Evolutionary conservation across 2,888 invertebrate genomes (phyloP), one percentile per base, ranked within the genome.

Genomic region (Allophyes oxyacanthae): DNA sequence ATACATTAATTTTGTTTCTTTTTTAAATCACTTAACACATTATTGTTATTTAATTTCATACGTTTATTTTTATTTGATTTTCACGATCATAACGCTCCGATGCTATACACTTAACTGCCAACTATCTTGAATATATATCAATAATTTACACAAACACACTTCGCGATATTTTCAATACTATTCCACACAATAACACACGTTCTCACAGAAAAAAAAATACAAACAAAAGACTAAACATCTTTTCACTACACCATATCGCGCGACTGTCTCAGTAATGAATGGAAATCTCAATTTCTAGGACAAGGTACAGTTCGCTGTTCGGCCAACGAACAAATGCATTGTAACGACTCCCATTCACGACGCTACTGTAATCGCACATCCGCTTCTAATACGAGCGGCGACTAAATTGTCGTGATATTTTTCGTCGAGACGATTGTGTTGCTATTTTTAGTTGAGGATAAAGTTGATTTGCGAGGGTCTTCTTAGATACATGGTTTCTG

Each of bases 261-360:
- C 41, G 48, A 28, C 57, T 46, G 37, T 42, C 56, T 42, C 41
- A 36, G 52, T 56, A 54, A 43, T 61, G 61, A 72, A 73, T 73
- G 57, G 34, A 68, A 53, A 52, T 73, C 50, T 32, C 48, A 46
- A 44, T 53, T 75, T 53, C 46, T 60, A 33, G 46, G 15, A 53
- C 73, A 51, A 56, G 50, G 57, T 46, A 58, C 56, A 53, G 48
- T 50, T 50, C 59, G 55, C 56, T 51, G 48, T 50, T 53, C 59
- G 55, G 37, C 34, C 57, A 45, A 36, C 46, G 59, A 30, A 57
- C 56, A 59, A 62, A 50, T 55, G 57, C 62, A 64, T 60, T 60
- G 53, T 64, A 52, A 51, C 41, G 70, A 73, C 43, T 38, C 33
- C 74, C 54, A 73, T 73, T 77, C 77, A 73, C 55, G 10, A 14